These are phyloP conservation scores for Gorsachius goisagi DNA, from an alignment of 2,113 vertebrate species.

Conservation along the genomic window DNA sequence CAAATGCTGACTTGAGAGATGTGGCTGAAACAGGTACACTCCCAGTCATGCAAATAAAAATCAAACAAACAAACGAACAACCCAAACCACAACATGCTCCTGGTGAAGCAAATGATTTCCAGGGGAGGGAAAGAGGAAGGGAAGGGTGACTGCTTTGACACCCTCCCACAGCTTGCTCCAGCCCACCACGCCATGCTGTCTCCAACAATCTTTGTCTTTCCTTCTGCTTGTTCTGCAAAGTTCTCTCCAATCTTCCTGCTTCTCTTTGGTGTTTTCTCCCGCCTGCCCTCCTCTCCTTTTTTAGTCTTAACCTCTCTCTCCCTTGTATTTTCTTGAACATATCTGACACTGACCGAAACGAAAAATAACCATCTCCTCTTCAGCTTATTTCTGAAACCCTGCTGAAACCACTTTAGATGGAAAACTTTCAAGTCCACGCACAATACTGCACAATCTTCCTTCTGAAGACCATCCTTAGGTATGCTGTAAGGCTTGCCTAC, in stretches of 20 bases:
- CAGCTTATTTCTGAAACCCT: background rate
- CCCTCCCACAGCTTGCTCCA: background rate
- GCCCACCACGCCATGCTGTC: fast-evolving
- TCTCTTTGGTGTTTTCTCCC: background rate
- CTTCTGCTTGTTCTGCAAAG: background rate
- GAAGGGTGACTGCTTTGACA: background rate
- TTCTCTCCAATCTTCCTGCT: background rate
- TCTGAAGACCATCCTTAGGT: background rate
- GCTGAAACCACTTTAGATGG: background rate
- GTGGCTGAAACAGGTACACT: background rate
- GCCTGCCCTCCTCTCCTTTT: background rate
- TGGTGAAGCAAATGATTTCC: background rate
- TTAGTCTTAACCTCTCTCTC: background rate
- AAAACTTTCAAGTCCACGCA: background rate
- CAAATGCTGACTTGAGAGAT: background rate
- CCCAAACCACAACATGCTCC: background rate
- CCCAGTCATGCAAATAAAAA: background rate
- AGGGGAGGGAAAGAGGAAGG: background rate
- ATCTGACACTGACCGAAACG: background rate
- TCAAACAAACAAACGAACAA: background rate
- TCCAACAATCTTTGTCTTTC: background rate
- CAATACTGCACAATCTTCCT: background rate
- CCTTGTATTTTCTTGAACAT: background rate
- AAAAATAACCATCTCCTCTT: background rate
- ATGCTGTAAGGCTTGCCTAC: background rate